A percentile compares a stretch with the other conserved stretches of the same genome.
These are phyloP conservation scores for Harpagoxenus sublaevis DNA, from an alignment of 2,888 invertebrate genomes.

Conservation along the genomic window DNA sequence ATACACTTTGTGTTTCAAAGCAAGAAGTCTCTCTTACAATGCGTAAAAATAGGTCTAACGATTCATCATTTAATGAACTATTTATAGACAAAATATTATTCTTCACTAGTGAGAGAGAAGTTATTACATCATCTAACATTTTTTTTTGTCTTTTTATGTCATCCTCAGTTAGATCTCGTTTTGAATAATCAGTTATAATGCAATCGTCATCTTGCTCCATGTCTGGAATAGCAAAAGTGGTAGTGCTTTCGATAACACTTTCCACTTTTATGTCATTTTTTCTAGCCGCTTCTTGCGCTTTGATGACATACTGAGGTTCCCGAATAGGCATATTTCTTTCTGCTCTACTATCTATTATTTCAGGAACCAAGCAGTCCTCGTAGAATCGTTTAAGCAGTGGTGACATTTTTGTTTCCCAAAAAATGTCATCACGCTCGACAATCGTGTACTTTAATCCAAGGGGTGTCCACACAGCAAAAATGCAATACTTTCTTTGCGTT, in stretches of 20 bases:
- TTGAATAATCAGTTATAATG: too few relatives aligned
- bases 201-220: too few relatives aligned
- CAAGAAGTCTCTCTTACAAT: too few relatives aligned
- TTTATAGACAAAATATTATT: background rate
- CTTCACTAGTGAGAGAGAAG: background rate
- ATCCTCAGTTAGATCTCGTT: too few relatives aligned
- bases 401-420: too few relatives aligned
- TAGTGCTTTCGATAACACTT: background rate
- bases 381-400: too few relatives aligned
- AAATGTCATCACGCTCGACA: too few relatives aligned
- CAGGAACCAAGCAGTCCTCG: too few relatives aligned
- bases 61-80: constrained; percentile 5
- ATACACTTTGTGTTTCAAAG: background rate
- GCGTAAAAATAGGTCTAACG: background rate
- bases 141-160: background rate
- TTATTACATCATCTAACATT: background rate
- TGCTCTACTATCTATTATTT: too few relatives aligned
- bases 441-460: too few relatives aligned
- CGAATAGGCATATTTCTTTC: background rate
- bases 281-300: background rate
- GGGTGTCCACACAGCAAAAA: too few relatives aligned
- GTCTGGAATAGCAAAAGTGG: background rate
- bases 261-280: background rate
- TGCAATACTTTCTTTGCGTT: too few relatives aligned
- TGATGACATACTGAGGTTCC: background rate